A percentile compares a stretch with the other conserved stretches of the same genome.
Conservation (phyloP, 2,113 vertebrate species). For the Hydrolagus affinis region DNA sequence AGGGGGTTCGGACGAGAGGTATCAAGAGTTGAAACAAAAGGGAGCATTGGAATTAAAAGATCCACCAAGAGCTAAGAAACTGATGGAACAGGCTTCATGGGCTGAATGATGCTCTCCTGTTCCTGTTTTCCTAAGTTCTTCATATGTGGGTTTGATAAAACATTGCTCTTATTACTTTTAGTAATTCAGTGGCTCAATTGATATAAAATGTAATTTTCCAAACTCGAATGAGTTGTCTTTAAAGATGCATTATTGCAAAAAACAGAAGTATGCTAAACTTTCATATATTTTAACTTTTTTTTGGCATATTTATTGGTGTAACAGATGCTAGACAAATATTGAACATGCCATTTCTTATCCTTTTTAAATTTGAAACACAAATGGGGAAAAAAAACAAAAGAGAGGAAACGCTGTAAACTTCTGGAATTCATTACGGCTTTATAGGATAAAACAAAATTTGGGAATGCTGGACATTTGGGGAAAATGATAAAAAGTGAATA, state of each 20-base stretch:
- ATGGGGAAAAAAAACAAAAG: not conserved
- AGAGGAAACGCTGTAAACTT: not conserved
- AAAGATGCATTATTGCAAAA: not conserved
- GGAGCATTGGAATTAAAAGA: no score
- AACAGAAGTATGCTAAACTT: not conserved
- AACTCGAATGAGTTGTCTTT: not conserved
- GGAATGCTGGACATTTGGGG: constrained; percentile 23
- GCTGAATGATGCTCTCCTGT: no score
- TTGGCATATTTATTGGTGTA: not conserved
- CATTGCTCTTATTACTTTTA: not conserved
- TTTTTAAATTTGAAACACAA: constrained; percentile 17
- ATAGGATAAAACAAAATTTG: constrained; percentile 17
- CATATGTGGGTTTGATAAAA: no score
- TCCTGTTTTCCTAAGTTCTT: no score
- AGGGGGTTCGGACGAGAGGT: no score
- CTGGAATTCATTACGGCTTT: constrained; percentile 16
- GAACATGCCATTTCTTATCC: not conserved
- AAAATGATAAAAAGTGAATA: constrained; percentile 18
- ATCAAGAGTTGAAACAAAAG: no score
- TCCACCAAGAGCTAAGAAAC: no score
- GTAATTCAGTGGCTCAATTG: not conserved
- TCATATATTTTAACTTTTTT: not conserved
- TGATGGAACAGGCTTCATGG: no score
- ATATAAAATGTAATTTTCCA: not conserved
- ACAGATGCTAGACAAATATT: not conserved